Base-by-base conservation (phyloP, 1,140 invertebrate genomes). In the Cataglyphis hispanica region DNA sequence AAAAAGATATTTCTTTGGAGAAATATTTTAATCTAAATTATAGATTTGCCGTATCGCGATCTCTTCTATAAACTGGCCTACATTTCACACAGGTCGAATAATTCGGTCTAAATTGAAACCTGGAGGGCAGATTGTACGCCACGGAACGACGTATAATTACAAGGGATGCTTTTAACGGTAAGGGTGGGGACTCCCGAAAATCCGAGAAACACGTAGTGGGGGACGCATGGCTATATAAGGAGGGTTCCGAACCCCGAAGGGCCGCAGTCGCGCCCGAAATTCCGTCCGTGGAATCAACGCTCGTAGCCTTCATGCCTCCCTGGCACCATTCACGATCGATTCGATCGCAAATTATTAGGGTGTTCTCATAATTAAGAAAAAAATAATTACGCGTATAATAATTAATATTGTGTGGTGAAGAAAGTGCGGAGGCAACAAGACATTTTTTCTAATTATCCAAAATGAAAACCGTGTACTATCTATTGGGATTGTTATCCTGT, bases 141-240 rank as follows among this genome's bases (percentile, higher is more conserved):
- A 87, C 90, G 91, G 90, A 34, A 80, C 89, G 89, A 91, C 86
- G 90, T 92, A 93, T 93, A 94, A 95, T 94, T 93, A 94, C 92
- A 92, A 95, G 94, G 93, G 94, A 94, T 94, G 94, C 90, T 94
- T 64, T 69, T 56, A 50, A 74, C 84, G 77, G 56, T 40, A 75
- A 75, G 87, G 89, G 92, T 87, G 87, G 87, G 80, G 86, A 72
- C 56, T 50, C 50, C 61, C 81, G 27, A 66, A 91, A 91, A 85
- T 87, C 37, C 64, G 53, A 74, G 86, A 86, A 77, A 40, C 19
- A 25, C 25, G 93, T 91, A 89, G 93, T 76, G 91, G 93, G 91
- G 90, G 75, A 85, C 78, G 89, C 89, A 86, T 84, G 88, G 84
- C 91, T 94, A 94, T 93, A 94, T 93, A 94, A 94, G 89, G 90